Base-by-base conservation (phyloP, 2,888 invertebrate genomes). In the Dynastes maya region DNA sequence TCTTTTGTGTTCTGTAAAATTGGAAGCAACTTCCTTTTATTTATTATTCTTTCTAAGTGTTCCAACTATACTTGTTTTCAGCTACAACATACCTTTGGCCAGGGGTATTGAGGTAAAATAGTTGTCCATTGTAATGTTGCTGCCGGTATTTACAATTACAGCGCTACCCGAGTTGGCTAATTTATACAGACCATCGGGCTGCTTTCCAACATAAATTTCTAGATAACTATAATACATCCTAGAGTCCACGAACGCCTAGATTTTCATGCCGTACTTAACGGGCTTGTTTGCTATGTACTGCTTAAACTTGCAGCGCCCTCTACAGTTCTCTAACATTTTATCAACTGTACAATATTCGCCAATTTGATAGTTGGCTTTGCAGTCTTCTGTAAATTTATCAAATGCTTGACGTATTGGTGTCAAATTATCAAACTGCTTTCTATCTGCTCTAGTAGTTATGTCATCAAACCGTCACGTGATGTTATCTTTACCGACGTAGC, bases 91-190 rank as follows among this genome's bases (percentile, higher is more conserved):
- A 11, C 70, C 64, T 11, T 75, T 70, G 4, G 64, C 63, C n/a
- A 75, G 29, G 0, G 55, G 61, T 27, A 77, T 29, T 8, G 32
- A 61, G 11, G 74, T 77, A 40, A 78, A 80, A 27, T 58, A 80
- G 40, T 75, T 80, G 29, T 77, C 72, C 13, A 68, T 55, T 9
- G 70, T 77, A 29, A 71, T 51, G 45, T 63, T 70, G 3, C 64
- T 49, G 27, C 65, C 55, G 32, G 71, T 64, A 32, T 49, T 32
- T 29, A 61, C 27, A 71, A 78, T 53, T 51, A 63, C 51, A 22
- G 64, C 51, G 32, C 40, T 71, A 71, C 11, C 29, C 9, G 16
- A 16, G 13, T 71, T 61, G 51, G 49, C 63, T 61, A 71, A 32
- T 71, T 78, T 51, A 27, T 70, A 55, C 27, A 27, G 70, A 70